Evolutionary conservation across 2,113 vertebrate genomes (phyloP), one percentile per base, ranked within the genome.

Genomic region (Orycteropus afer): DNA sequence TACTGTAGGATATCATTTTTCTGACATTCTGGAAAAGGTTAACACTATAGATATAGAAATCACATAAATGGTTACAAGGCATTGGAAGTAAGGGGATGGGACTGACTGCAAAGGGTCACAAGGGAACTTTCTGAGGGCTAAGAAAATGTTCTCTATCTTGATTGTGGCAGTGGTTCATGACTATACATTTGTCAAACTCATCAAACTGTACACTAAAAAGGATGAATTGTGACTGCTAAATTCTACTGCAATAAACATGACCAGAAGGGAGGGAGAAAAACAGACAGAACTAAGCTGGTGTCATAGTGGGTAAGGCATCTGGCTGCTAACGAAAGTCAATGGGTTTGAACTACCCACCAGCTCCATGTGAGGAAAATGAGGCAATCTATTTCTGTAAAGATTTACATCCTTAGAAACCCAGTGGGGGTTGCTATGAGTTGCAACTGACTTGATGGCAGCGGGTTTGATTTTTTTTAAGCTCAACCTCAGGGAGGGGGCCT

Each of bases 151-250:
- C 81, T 55, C 12, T 17, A 87, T 90, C 77, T 90, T 95, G 47
- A 95, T 27, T 78, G 32, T 78, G 69, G 55, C 34, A 86, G 25
- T 69, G 34, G 59, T 87, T 90, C 40, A 73, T 49, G 53, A 83
- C 7, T 57, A 2, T 79, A 65, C 5, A 59, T 15, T 45, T 93
- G 49, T 84, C 77, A 94, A 86, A 85, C 10, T 87, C 83, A 89
- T 17, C 37, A 49, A 74, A 82, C 34, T 45, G 25, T 76, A 90
- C 20, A 61, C 49, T 47, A 86, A 11, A 93, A 90, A 76, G 40
- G 23, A n/a, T 92, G 10, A 90, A 51, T 45, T 51, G 65, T 91
- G 79, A 80, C 11, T 74, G 25, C 53, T 84, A 93, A 95, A 88
- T 17, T 89, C 63, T 18, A 88, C 61, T 45, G 79, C 11, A 55